These are phyloP conservation scores for Stenurella melanura DNA, from an alignment of 2,888 invertebrate genomes.

Conservation along the genomic window DNA sequence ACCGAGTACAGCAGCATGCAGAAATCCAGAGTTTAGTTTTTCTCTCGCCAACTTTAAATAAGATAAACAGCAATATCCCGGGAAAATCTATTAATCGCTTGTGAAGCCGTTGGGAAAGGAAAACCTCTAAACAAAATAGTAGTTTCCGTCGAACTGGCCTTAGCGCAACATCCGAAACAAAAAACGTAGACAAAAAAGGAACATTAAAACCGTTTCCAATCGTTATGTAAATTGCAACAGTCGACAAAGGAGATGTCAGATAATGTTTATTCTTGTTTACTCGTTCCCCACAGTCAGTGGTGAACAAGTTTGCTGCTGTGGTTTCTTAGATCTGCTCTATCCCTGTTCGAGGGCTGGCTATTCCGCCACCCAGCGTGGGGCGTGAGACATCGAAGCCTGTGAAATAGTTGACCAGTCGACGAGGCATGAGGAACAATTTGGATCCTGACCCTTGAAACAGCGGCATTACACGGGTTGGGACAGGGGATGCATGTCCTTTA, in stretches of 20 bases:
- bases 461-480: background rate
- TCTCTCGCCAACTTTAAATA: background rate
- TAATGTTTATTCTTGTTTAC: conserved; percentile 40
- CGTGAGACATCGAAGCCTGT: conserved; percentile 41
- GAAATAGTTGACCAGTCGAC: conserved; percentile 43
- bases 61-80: conserved; percentile 1
- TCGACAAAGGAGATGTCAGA: conserved; percentile 39
- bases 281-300: conserved; percentile 30
- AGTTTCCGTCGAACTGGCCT: background rate
- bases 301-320: conserved; percentile 40
- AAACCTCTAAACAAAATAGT: conserved; percentile 7
- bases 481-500: background rate
- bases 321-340: conserved; percentile 35
- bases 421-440: conserved; percentile 25
- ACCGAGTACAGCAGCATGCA: background rate
- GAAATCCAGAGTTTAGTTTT: background rate
- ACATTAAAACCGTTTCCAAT: conserved; percentile 32
- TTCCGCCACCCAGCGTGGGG: conserved; percentile 30
- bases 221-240: conserved; percentile 38
- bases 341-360: conserved; percentile 22
- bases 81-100: background rate
- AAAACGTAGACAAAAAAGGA: conserved; percentile 14
- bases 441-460: conserved; percentile 27
- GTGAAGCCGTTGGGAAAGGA: background rate
- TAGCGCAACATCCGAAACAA: conserved; percentile 7